These are phyloP conservation scores for Pagetopsis macropterus DNA, from an alignment of 2,797 vertebrate genomes.

Conservation along the genomic window DNA sequence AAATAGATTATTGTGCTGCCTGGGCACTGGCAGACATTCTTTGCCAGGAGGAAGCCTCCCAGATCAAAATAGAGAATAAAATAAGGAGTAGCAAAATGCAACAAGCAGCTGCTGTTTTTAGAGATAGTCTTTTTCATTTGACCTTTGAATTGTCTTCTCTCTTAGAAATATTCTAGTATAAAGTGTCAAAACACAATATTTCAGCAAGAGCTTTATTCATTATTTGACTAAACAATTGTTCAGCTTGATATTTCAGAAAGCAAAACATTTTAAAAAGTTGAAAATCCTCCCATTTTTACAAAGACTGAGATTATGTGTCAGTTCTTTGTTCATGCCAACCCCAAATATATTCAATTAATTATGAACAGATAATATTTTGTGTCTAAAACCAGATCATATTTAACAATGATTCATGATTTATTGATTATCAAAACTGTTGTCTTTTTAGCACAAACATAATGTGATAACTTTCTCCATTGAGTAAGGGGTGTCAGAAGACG, in stretches of 20 bases:
- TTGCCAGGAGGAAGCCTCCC: conserved; percentile 4
- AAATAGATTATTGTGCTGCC: conserved; percentile 11
- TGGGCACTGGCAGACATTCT: background rate
- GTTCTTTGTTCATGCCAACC: background rate
- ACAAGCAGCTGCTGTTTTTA: background rate
- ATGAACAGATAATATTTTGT: too few species aligned
- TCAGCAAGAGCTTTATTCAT: too few species aligned
- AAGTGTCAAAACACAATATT: too few species aligned
- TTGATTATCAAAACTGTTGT: background rate
- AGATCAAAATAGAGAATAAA: conserved; percentile 5
- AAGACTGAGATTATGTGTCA: background rate
- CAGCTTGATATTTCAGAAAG: too few species aligned
- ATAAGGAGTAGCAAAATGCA: conserved; percentile 6
- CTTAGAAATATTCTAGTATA: too few species aligned
- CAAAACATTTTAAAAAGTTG: too few species aligned
- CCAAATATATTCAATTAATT: too few species aligned
- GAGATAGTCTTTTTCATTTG: background rate
- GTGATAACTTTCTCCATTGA: background rate
- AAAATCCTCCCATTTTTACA: background rate
- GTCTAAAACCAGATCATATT: background rate
- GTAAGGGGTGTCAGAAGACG: background rate
- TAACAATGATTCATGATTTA: background rate
- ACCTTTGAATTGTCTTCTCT: background rate
- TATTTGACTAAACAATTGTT: too few species aligned
- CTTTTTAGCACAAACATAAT: background rate